Evolutionary conservation across 2,888 invertebrate genomes (phyloP), one percentile per base, ranked within the genome.

Genomic region (Tetranychus truncatus): DNA sequence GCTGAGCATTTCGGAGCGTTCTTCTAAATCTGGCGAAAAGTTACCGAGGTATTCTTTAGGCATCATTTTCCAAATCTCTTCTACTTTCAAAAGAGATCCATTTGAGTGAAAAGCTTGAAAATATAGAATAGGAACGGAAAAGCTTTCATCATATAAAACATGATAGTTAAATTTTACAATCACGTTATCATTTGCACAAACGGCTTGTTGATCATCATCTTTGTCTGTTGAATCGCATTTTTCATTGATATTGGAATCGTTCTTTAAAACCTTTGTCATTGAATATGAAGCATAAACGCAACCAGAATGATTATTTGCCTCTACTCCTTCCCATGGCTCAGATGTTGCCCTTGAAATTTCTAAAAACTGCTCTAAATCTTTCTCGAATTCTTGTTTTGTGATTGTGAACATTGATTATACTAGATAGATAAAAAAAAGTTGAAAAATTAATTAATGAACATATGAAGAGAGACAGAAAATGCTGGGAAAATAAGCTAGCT

Each of bases 71-170:
- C 75, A 75, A 66, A 75, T 67, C 1, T 75, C 75, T 73, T 75
- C 73, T 45, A 75, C 24, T 6, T 15, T n/a, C 15, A 75, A 21
- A 18, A 46, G n/a, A 15, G 73, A 67, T 45, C 75, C 75, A n/a
- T 75, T 72, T 46, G 34, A 76, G 75, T 79, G 78, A 75, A 78
- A 80, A 6, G 80, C 80, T 78, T 82, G 82, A 76, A 84, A 82
- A 77, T 82, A 84, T 0, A 84, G 78, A 0, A 83, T 83, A 8
- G 84, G 84, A 6, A 83, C 84, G 21, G 77, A 77, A 77, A 83
- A 84, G 75, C 82, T 83, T 66, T 78, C 79, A 78, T 82, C 84
- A 80, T 82, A 84, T 4, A 83, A 77, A 4, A 84, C 78, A 76
- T 84, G 82, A 76, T 82, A 83, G 76, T 83, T 82, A 69, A 69